Base-by-base conservation (phyloP, 2,113 vertebrate species). In the Hippocampus abdominalis region DNA sequence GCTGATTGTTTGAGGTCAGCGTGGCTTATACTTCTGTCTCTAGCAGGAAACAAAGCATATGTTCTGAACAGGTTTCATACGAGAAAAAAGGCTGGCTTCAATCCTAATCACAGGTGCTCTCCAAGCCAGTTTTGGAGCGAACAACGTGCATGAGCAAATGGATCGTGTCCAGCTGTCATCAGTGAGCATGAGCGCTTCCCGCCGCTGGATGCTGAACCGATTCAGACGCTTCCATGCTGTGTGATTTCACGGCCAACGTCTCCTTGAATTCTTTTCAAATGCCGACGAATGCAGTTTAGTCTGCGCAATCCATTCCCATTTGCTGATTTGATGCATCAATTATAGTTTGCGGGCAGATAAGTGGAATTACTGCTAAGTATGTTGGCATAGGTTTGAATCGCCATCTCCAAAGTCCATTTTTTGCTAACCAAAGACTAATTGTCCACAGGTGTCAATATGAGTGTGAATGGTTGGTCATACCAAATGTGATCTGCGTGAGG, bases 1-100 rank as follows among this genome's bases (percentile, higher is more conserved):
- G 74, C 77, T 83, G 54, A 56, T 21, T 18, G 29, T 18, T 39
- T 13, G 32, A 76, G 29, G n/a, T 29, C 18, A 66, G 57, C 8
- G 54, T 80, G 64, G 73, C 80, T 84, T 81, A 87, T 46, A 79
- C 25, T 60, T 29, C 57, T 53, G 66, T 61, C 46, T 53, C 51
- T 4, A 54, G 73, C 57, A 67, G 64, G 74, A 53, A 66, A 51
- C 16, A 63, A 42, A 54, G 66, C 16, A 25, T 27, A 73, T 68
- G 27, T 46, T 64, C 63, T 64, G 15, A 44, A 40, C 32, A 1
- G 36, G 61, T 56, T 20, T 56, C 36, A 18, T 8, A 36, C 59
- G 11, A 18, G 32, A 6, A 20, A 20, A 61, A 36, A 61, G 15
- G 9, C 21, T 46, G 15, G 42, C 13, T 13, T 44, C 23, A 23